Evolutionary conservation across 2,797 vertebrate genomes (phyloP).

Genomic region (Neomorphus geoffroyi): DNA sequence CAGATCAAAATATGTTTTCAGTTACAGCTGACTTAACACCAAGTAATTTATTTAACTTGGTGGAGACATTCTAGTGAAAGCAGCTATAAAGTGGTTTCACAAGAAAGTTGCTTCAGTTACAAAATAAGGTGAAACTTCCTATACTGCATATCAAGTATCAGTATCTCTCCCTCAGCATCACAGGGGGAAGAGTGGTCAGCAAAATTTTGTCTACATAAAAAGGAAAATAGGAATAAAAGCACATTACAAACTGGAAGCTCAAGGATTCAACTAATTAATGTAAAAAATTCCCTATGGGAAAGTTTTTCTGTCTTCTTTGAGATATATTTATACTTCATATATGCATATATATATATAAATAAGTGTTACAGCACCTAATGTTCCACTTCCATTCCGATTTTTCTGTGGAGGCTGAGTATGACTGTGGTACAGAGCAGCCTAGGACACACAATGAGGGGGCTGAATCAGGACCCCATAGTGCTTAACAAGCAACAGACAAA

Average conservation of each 20-base stretch:
- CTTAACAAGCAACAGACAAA: not conserved
- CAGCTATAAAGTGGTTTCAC: not conserved
- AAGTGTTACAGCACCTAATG: not conserved
- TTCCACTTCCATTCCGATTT: not conserved
- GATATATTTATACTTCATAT: not conserved
- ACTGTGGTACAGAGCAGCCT: not conserved
- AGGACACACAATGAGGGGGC: not conserved
- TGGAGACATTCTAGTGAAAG: not conserved
- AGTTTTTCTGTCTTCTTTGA: not conserved
- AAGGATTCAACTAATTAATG: not conserved
- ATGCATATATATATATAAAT: not conserved
- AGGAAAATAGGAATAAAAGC: not conserved
- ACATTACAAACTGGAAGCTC: not conserved
- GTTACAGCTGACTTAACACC: not conserved
- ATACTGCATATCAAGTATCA: not conserved
- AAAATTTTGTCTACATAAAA: not conserved
- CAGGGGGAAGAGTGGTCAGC: not conserved
- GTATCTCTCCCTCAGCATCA: not conserved
- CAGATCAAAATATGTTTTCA: not conserved
- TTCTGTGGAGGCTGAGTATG: not conserved
- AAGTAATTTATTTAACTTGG: not conserved
- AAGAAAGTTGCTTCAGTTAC: not conserved
- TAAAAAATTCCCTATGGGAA: not conserved
- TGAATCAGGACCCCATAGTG: not conserved
- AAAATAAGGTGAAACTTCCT: not conserved